phyloP scores from a whole-genome alignment of 1,140 invertebrate species.

The Caenorhabditis remanei region DNA sequence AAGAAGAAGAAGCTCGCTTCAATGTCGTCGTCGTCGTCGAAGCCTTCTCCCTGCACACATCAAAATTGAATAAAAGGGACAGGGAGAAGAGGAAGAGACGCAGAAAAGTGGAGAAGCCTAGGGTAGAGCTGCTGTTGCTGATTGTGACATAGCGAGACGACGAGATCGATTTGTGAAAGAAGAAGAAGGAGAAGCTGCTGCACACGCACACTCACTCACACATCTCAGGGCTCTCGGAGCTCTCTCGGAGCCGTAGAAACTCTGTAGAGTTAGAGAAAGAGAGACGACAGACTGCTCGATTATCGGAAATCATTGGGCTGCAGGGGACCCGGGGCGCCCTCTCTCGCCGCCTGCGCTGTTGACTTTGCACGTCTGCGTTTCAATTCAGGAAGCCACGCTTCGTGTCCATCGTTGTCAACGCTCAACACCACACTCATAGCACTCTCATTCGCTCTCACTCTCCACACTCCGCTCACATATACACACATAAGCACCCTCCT shows the following conservation, averaged over 20 bases:
- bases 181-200: conserved; percentile 9
- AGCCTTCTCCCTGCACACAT: not conserved
- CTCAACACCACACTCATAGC: not conserved
- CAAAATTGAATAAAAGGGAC: conserved; percentile 50
- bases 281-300: conserved; percentile 49
- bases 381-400: conserved; percentile 23
- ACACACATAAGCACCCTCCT: conserved; percentile 46
- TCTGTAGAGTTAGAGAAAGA: conserved; percentile 48
- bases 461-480: conserved; percentile 19
- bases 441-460: conserved; percentile 2
- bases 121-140: conserved; percentile 1
- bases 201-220: conserved; percentile 6
- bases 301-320: conserved; percentile 65
- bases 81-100: not conserved
- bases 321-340: conserved; percentile 44
- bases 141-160: conserved; percentile 46
- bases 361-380: conserved; percentile 23
- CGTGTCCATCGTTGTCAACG: conserved; percentile 1
- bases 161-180: conserved; percentile 30
- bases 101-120: not conserved
- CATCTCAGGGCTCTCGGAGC: conserved; percentile 37
- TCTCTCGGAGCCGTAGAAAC: conserved; percentile 8
- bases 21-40: not conserved
- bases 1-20: conserved; percentile 19
- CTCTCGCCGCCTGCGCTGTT: conserved; percentile 21